Evolutionary conservation across 2,113 vertebrate genomes (phyloP).

Genomic region (Seriola dumerili): DNA sequence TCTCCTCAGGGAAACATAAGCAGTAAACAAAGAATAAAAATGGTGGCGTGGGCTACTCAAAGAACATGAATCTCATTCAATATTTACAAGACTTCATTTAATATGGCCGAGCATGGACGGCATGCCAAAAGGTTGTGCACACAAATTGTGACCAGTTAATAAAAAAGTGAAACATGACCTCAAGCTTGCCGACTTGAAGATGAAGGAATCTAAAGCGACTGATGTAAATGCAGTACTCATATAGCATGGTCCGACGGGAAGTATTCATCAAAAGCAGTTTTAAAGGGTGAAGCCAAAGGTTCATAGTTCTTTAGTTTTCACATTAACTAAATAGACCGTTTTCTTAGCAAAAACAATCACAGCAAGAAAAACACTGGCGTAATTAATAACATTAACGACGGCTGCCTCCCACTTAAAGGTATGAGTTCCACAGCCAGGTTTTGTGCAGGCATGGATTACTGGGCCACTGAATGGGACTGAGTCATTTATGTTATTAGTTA

Average conservation of each 20-base stretch:
- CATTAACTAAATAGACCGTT: neutral
- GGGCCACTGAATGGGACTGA: neutral
- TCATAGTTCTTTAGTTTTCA: neutral
- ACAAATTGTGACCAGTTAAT: conserved; percentile 36
- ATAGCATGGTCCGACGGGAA: neutral
- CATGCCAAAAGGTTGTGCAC: neutral
- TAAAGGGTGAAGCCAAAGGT: neutral
- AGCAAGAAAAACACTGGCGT: neutral
- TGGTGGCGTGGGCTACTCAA: conserved; percentile 42
- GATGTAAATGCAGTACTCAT: neutral
- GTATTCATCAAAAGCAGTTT: neutral
- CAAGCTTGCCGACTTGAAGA: neutral
- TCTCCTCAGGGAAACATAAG: conserved; percentile 67
- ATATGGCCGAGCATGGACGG: conserved; percentile 16
- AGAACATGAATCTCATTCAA: conserved; percentile 60
- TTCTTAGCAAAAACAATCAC: neutral
- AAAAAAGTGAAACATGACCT: conserved; percentile 23
- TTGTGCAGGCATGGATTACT: neutral
- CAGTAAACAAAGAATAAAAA: conserved; percentile 68
- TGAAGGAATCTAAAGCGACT: neutral
- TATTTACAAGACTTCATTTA: conserved; percentile 64
- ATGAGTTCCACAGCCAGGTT: neutral
- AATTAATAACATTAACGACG: neutral
- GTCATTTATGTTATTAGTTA: neutral
- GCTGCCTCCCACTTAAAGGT: neutral